These are phyloP conservation scores for Ochropleura plecta DNA, from an alignment of 2,888 invertebrate species.

Conservation along the genomic window DNA sequence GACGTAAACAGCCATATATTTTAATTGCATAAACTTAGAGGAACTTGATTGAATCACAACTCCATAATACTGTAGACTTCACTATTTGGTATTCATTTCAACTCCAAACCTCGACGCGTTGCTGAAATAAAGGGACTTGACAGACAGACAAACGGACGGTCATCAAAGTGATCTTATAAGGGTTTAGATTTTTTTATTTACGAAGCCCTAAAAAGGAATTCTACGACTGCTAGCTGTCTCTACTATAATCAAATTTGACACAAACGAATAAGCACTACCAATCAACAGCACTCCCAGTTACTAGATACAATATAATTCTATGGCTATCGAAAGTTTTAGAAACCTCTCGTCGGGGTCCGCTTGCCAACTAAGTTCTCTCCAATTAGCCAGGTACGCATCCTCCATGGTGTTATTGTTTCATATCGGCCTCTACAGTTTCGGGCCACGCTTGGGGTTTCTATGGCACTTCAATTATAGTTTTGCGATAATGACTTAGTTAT, in stretches of 20 bases:
- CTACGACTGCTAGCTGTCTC: too few species aligned
- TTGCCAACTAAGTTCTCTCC: constrained; percentile 36
- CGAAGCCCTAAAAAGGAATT: too few species aligned
- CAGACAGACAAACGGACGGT: too few species aligned
- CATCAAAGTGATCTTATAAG: too few species aligned
- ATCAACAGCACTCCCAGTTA: constrained; percentile 1
- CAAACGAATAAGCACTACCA: background rate
- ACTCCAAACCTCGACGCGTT: too few species aligned
- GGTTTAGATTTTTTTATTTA: too few species aligned
- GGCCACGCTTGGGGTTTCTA: background rate
- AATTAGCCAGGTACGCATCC: constrained; percentile 39
- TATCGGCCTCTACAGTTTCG: constrained; percentile 17
- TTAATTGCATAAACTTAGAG: too few species aligned
- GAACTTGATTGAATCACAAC: too few species aligned
- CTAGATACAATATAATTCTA: constrained; percentile 10
- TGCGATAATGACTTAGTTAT: background rate
- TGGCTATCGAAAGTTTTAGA: constrained; percentile 23
- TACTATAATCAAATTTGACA: background rate
- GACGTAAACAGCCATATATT: too few species aligned
- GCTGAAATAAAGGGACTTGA: too few species aligned
- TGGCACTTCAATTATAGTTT: constrained; percentile 2
- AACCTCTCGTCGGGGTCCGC: constrained; percentile 9
- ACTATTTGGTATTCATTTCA: too few species aligned
- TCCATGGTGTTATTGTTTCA: constrained; percentile 44
- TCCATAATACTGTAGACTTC: too few species aligned